Evolutionary conservation across 1,140 invertebrate species (phyloP).

Genomic region (Heliconius hewitsoni): DNA sequence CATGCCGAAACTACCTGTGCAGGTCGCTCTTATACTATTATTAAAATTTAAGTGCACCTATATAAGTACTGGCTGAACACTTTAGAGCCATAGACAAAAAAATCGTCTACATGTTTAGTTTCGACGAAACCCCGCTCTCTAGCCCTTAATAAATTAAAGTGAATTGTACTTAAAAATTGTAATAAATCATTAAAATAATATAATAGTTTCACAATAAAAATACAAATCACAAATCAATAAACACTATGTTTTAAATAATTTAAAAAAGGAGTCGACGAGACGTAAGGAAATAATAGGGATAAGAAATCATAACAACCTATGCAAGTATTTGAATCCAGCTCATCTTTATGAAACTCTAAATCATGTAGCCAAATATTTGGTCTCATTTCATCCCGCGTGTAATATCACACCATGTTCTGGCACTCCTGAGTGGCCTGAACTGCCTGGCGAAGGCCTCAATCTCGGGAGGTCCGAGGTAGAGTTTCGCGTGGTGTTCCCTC

Average conservation of each 20-base stretch:
- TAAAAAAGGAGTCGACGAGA: neutral
- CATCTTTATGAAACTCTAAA: neutral
- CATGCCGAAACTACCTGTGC: neutral
- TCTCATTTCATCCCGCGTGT: conserved; percentile 17
- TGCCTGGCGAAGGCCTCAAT: neutral
- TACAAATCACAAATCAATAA: neutral
- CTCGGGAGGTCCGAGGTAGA: neutral
- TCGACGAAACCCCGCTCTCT: neutral
- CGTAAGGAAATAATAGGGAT: neutral
- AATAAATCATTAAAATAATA: conserved; percentile 8
- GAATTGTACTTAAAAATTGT: neutral
- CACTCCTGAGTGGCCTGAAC: conserved; percentile 13
- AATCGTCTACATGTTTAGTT: neutral
- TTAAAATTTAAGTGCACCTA: neutral
- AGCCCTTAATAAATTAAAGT: neutral
- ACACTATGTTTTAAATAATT: neutral
- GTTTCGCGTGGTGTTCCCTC: neutral
- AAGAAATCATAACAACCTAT: neutral
- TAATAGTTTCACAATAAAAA: conserved; percentile 1
- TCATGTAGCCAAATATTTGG: neutral
- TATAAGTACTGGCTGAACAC: neutral
- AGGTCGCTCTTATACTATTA: neutral
- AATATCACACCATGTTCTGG: neutral
- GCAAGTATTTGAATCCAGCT: neutral
- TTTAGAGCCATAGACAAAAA: conserved; percentile 2